Evolutionary conservation across 1,140 invertebrate species (phyloP), one percentile per base, ranked within the genome.

Genomic region (Spodoptera frugiperda): DNA sequence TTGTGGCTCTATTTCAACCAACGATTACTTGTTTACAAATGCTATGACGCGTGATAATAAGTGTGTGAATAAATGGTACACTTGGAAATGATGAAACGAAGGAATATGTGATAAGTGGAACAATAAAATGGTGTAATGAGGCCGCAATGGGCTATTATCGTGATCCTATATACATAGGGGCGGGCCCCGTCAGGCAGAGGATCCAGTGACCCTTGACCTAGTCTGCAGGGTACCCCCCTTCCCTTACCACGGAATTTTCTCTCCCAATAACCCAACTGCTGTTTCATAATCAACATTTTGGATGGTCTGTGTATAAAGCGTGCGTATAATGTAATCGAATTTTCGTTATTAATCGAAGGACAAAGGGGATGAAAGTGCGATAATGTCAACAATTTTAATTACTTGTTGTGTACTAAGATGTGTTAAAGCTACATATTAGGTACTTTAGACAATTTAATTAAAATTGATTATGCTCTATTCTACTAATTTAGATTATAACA

Each of bases 181-280:
- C 72, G 72, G 21, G 63, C 54, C 17, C 17, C 33, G 70, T 55
- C 67, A 67, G 68, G 48, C 57, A 46, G 70, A 78, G 77, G 78
- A 82, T 82, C 73, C 81, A 78, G 67, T 82, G 84, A 86, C 81
- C 82, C 84, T 86, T 84, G 82, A 86, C 84, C 84, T 73, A 80
- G 71, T 82, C 78, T 33, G 46, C 49, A 78, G 79, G 73, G 81
- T 63, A 44, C 19, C 14, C 55, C 78, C 79, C 70, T 77, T 49
- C 68, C 63, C 77, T 39, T 9, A 39, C 33, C 33, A 39, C 54
- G 48, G 19, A 68, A 44, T 21, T 76, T 80, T 76, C 44, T 68
- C 77, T 57, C 74, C 78, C 81, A 4, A 63, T 77, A 25, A 48
- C 57, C 21, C 65, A 78, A 84, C 77, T 77, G 79, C 55, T 54